Percentiles rank a stretch among this genome's conserved stretches.
phyloP scores from a whole-genome alignment of 2,113 vertebrate genomes.

The Hemiprocne comata region DNA sequence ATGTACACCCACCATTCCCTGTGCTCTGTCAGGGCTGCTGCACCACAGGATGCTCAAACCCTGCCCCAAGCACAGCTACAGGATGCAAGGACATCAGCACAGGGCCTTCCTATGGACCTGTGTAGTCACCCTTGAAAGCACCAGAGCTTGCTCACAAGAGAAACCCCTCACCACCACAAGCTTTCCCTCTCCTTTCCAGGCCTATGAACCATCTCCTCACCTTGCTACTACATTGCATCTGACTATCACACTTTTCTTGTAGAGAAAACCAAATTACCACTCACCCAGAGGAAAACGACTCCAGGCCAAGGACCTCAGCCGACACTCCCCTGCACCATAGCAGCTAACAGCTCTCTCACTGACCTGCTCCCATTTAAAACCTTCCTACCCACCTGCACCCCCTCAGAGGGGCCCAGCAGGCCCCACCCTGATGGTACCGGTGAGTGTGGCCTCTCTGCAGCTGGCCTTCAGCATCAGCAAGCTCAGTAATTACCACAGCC shows the following conservation, averaged over 20 bases:
- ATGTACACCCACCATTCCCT: fast-evolving
- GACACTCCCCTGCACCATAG: fast-evolving
- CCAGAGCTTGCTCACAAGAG: not conserved
- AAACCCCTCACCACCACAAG: not conserved
- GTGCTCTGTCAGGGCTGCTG: fast-evolving
- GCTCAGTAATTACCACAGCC: fast-evolving
- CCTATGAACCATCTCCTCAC: not conserved
- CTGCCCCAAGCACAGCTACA: fast-evolving
- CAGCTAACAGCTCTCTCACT: fast-evolving
- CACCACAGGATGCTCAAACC: not conserved
- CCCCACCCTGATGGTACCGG: not conserved
- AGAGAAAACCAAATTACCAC: not conserved
- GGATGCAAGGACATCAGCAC: not conserved
- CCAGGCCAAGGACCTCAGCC: fast-evolving
- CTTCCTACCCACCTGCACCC: not conserved
- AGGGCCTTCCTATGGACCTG: fast-evolving
- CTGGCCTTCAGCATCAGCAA: not conserved
- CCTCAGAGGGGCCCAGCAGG: not conserved
- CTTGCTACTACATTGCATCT: not conserved
- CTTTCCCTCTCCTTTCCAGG: not conserved
- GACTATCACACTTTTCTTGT: fast-evolving
- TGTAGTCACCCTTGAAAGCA: fast-evolving
- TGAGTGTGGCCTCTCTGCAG: not conserved
- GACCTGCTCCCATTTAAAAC: not conserved
- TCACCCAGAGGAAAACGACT: fast-evolving